Evolutionary conservation across 1,140 invertebrate species (phyloP), one percentile per base, ranked within the genome.

Genomic region (Copidosoma floridanum): DNA sequence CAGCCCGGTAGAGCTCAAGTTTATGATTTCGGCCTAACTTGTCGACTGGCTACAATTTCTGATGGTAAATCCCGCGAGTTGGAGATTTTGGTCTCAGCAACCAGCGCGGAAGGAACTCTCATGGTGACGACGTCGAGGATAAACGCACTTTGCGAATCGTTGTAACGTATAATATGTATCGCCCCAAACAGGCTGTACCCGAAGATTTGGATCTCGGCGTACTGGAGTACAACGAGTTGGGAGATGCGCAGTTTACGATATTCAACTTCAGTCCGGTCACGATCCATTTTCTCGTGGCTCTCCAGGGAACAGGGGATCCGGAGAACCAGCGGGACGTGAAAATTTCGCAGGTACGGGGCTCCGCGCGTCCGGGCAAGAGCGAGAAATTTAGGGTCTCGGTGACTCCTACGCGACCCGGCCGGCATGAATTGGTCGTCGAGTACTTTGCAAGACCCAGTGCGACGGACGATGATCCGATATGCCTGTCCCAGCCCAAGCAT

Each of bases 251-350:
- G 41, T 70, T 76, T 16, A 51, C 68, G 12, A 10, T 74, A 12
- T 68, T 65, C 32, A 77, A 77, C 57, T 65, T 65, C 20, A 71
- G 70, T 58, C 14, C 43, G 7, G 68, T 74, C 2, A 66, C 64
- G 11, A 67, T 76, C 16, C 50, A 65, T 46, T 77, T 66, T 46
- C 54, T 63, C 55, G 61, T 77, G 16, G 61, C 24, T 11, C 66
- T 53, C 23, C 44, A 26, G 0, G 47, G 66, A 20, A 24, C 29
- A 12, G 58, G 66, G 18, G 59, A 23, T 27, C 57, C 63, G 1
- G 43, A 62, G 23, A 44, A 44, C 1, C 27, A 69, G n/a, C 60
- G 50, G 20, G 68, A 71, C 54, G 18, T 77, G 4, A 63, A 61
- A 26, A 56, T 76, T 26, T 35, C 51, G n/a, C 73, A 72, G 2